Percentiles rank a stretch among this genome's conserved stretches.
Conservation (phyloP, 2,113 vertebrate species). For the Promerops cafer region DNA sequence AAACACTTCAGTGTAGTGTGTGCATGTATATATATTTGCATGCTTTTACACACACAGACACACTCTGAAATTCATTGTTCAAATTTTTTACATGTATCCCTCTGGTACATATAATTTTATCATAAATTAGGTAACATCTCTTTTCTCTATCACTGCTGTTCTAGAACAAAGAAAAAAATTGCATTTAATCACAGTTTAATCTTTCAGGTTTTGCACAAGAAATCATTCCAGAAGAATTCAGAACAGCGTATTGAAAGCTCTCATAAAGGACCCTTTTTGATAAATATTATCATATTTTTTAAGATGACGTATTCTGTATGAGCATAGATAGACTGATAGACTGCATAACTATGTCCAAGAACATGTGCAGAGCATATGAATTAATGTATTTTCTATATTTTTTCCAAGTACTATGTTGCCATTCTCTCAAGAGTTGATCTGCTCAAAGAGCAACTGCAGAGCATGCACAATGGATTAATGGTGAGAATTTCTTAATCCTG, state of each 20-base stretch:
- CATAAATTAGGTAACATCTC: neutral
- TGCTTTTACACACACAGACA: neutral
- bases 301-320: neutral
- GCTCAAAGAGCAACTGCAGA: neutral
- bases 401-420: neutral
- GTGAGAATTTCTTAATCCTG: neutral
- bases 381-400: neutral
- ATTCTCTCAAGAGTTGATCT: neutral
- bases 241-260: neutral
- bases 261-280: neutral
- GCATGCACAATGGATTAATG: neutral
- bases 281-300: neutral
- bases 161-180: neutral
- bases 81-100: neutral
- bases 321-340: fast-evolving
- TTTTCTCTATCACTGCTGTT: neutral
- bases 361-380: neutral
- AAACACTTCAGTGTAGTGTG: neutral
- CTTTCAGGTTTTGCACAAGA: neutral
- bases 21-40: neutral
- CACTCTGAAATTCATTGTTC: neutral
- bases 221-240: neutral
- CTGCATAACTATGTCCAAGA: neutral
- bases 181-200: neutral
- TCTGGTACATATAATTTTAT: neutral